These are phyloP conservation scores for Leucophora obtusa DNA, from an alignment of 2,888 invertebrate species.

Conservation along the genomic window DNA sequence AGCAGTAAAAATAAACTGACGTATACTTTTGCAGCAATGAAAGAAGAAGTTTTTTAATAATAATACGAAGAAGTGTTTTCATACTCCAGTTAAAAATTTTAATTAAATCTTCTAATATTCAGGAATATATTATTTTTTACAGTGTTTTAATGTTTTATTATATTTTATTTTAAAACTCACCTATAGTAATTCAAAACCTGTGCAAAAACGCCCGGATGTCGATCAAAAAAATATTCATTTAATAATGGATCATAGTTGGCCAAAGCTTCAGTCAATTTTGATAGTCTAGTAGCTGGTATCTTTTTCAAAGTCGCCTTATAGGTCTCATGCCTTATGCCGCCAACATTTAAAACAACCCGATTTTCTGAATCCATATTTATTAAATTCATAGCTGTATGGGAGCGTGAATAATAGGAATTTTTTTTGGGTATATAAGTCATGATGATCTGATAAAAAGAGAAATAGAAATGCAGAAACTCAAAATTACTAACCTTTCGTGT, in stretches of 20 bases:
- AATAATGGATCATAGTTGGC: slow-evolving; percentile 99
- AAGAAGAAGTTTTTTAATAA: too few relatives aligned
- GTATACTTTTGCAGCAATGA: too few relatives aligned
- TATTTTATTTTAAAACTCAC: slow-evolving; percentile 75
- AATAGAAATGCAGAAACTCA: not conserved
- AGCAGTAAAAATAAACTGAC: too few relatives aligned
- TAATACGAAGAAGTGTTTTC: too few relatives aligned
- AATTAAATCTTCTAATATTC: too few relatives aligned
- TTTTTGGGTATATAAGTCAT: slow-evolving; percentile 75
- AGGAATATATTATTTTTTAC: too few relatives aligned
- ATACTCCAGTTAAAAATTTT: too few relatives aligned
- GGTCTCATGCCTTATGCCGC: slow-evolving; percentile 98
- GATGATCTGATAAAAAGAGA: slow-evolving; percentile 37
- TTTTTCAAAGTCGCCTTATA: slow-evolving; percentile 97
- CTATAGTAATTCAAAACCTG: slow-evolving; percentile 98
- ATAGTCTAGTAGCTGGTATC: slow-evolving; percentile 96
- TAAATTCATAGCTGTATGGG: slow-evolving; percentile 87
- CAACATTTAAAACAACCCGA: slow-evolving; percentile 98
- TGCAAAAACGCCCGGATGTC: slow-evolving; percentile 97
- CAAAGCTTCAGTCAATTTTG: slow-evolving; percentile 95
- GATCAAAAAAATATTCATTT: slow-evolving; percentile 99
- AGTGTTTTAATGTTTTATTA: too few relatives aligned
- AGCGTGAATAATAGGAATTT: slow-evolving; percentile 67
- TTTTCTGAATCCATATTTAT: slow-evolving; percentile 98
- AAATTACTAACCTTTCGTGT: slow-evolving; percentile 55